phyloP scores from a whole-genome alignment of 2,888 invertebrate genomes.

The Entomobrya multifasciata region DNA sequence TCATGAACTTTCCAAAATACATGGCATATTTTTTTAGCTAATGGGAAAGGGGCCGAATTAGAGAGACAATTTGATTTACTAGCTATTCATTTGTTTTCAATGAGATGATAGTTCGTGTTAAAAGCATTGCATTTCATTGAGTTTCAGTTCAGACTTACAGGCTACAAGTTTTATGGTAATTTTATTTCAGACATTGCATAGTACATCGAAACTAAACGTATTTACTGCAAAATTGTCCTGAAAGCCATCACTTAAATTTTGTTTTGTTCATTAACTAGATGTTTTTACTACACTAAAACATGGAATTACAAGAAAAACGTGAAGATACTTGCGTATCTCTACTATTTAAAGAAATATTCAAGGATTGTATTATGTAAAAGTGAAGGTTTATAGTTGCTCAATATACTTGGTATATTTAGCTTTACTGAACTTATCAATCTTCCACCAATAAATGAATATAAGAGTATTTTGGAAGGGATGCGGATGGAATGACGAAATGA shows the following conservation, averaged over 20 bases:
- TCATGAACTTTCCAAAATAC: conserved; percentile 65
- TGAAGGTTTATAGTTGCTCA: not conserved
- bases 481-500: not conserved
- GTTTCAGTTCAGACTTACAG: too few species aligned
- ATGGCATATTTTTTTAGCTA: conserved; percentile 47
- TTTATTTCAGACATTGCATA: too few species aligned
- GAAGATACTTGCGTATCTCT: not conserved
- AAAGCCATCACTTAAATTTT: too few species aligned
- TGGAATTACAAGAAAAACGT: conserved; percentile 28
- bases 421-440: not conserved
- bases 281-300: too few species aligned
- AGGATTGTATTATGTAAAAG: not conserved
- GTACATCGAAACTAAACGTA: too few species aligned
- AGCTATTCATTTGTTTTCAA: conserved; percentile 70
- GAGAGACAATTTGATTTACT: conserved; percentile 67
- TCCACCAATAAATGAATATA: not conserved
- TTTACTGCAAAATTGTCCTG: too few species aligned
- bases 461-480: not conserved
- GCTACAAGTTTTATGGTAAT: too few species aligned
- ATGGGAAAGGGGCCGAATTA: conserved; percentile 61
- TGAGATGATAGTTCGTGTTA: too few species aligned
- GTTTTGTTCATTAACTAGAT: too few species aligned
- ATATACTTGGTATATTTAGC: too few species aligned
- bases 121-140: too few species aligned
- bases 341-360: not conserved